phyloP scores from a whole-genome alignment of 2,113 vertebrate species.

The Crypturellus undulatus region DNA sequence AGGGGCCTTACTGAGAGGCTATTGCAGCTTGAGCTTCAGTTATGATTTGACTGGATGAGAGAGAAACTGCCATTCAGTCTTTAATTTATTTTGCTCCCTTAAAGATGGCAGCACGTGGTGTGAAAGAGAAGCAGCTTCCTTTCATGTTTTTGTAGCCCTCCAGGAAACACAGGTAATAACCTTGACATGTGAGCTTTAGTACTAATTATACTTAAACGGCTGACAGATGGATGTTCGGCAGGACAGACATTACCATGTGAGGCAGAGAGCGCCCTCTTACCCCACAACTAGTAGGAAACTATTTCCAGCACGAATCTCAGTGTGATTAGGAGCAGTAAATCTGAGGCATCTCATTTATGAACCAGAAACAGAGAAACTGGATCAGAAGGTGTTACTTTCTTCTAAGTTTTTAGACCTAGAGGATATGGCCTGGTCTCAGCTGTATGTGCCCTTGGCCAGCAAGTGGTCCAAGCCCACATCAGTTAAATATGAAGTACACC shows the following conservation, averaged over 20 bases:
- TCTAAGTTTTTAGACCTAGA: not conserved
- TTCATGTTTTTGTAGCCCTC: not conserved
- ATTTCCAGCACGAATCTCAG: accelerated
- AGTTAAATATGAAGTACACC: not conserved
- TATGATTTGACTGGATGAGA: not conserved
- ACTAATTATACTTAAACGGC: not conserved
- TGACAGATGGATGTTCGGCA: not conserved
- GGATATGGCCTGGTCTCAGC: not conserved
- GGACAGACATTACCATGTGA: not conserved
- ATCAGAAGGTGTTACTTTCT: not conserved
- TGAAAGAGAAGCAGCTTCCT: not conserved
- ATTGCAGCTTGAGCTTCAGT: not conserved
- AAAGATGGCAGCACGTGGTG: not conserved
- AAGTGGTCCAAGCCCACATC: not conserved
- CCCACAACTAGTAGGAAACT: not conserved
- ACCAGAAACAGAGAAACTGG: not conserved
- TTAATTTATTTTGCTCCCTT: not conserved
- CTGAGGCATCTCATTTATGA: not conserved
- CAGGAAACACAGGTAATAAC: not conserved
- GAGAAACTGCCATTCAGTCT: not conserved
- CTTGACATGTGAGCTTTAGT: not conserved
- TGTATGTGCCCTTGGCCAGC: not conserved
- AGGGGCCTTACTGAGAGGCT: accelerated
- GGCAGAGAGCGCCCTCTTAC: not conserved
- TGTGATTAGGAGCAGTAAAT: not conserved